Evolutionary conservation across 2,888 invertebrate genomes (phyloP).

Genomic region (Pristionchus entomophagus): DNA sequence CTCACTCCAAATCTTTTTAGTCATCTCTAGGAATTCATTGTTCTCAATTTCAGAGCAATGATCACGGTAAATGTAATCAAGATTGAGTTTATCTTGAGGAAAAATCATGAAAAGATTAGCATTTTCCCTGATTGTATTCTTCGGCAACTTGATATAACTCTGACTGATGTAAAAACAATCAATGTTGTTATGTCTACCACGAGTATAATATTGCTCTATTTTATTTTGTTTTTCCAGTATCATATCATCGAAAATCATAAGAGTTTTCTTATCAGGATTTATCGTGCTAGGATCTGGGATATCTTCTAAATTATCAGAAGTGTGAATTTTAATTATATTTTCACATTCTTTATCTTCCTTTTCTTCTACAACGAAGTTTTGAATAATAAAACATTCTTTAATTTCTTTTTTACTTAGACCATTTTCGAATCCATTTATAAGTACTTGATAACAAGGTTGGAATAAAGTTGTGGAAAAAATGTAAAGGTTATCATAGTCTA

Average conservation of each 20-base stretch:
- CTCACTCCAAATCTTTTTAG: constrained; percentile 50
- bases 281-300: constrained; percentile 60
- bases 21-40: constrained; percentile 53
- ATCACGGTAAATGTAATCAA: constrained; percentile 58
- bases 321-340: too few relatives aligned
- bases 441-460: constrained; percentile 62
- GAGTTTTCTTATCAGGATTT: constrained; percentile 58
- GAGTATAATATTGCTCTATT: constrained; percentile 60
- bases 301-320: constrained; percentile 47
- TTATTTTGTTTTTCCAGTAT: constrained; percentile 39
- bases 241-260: constrained; percentile 49
- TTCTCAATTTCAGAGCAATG: constrained; percentile 55
- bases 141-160: constrained; percentile 62
- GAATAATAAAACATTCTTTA: constrained; percentile 47
- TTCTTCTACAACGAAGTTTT: constrained; percentile 45
- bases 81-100: background rate
- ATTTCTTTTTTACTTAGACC: constrained; percentile 60
- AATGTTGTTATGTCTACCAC: constrained; percentile 56
- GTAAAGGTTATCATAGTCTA: constrained; percentile 63
- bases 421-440: constrained; percentile 57
- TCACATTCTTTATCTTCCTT: constrained; percentile 46
- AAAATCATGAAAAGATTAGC: constrained; percentile 51
- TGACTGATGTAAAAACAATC: constrained; percentile 63
- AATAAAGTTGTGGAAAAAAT: constrained; percentile 52
- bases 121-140: constrained; percentile 64